A percentile compares a stretch with the other conserved stretches of the same genome.
Conservation (phyloP, 2,888 invertebrate species). For the Eulithis prunata region DNA sequence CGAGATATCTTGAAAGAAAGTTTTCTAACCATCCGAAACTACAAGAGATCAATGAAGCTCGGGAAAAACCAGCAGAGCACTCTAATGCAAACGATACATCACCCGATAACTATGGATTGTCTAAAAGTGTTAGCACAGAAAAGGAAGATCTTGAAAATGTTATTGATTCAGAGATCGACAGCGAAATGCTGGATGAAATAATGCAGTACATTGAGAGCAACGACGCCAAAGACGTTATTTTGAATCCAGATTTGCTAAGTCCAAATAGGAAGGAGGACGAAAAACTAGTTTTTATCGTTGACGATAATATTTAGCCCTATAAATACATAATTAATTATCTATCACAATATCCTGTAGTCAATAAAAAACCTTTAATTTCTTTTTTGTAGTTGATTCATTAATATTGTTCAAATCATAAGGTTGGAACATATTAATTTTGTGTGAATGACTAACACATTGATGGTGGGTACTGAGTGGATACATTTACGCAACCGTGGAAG, state of each 20-base stretch:
- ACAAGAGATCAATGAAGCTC: slow-evolving; percentile 43
- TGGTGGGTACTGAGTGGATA: slow-evolving; percentile 3
- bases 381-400: slow-evolving; percentile 14
- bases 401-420: slow-evolving; percentile 18
- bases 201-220: slow-evolving; percentile 67
- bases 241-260: slow-evolving; percentile 59
- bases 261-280: slow-evolving; percentile 68
- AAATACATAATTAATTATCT: background rate
- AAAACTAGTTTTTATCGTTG: slow-evolving; percentile 66
- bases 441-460: slow-evolving; percentile 31
- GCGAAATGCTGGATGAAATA: slow-evolving; percentile 74
- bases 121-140: slow-evolving; percentile 33
- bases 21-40: slow-evolving; percentile 52
- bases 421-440: slow-evolving; percentile 26
- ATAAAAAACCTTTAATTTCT: slow-evolving; percentile 7
- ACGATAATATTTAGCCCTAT: slow-evolving; percentile 39
- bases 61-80: slow-evolving; percentile 38
- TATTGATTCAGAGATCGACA: slow-evolving; percentile 45
- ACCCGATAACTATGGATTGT: slow-evolving; percentile 11
- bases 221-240: slow-evolving; percentile 46
- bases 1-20: slow-evolving; percentile 56
- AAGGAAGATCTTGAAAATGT: slow-evolving; percentile 22
- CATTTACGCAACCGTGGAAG: slow-evolving; percentile 50
- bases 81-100: slow-evolving; percentile 5
- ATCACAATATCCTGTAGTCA: slow-evolving; percentile 11